Base-by-base conservation (phyloP, 2,888 invertebrate species). In the Galerucella pusilla region DNA sequence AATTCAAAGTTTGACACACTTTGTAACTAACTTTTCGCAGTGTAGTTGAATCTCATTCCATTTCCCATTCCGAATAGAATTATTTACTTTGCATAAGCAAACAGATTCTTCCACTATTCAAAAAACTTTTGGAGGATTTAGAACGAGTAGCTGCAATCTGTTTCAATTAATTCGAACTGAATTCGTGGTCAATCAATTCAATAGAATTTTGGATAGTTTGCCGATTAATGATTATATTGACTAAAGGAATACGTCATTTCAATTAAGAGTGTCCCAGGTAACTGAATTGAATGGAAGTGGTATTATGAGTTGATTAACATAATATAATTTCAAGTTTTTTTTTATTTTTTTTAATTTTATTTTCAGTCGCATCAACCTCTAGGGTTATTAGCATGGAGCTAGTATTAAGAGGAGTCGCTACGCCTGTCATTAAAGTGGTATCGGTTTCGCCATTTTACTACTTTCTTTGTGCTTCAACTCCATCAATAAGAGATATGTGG, bases 31-130 rank as follows among this genome's bases (percentile, higher is more conserved):
- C n/a, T 63, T 63, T 63, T 45, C 45, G 63, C 63, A 63, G 45
- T 45, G 35, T 63, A 63, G 16, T 42, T 42, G 7, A 63, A 63
- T 63, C 63, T 14, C 63, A 63, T 63, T 45, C 10, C n/a, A 63
- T 42, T 63, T 63, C 16, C 52, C 63, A 63, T 63, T 63, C 63
- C 16, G 42, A 14, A 42, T 35, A 45, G 4, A 63, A 42, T 45
- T 63, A 63, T 63, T 63, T 63, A 63, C 63, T 63, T 63, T n/a
- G n/a, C 16, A 63, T 35, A 35, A 45, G 63, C 63, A 63, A 63
- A 63, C 42, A 61, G 35, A 61, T 42, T 61, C 61, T 25, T 61
- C 35, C 9, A 61, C 35, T 12, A 61, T 61, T 14, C 61, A 61
- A 35, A 45, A 42, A 63, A 63, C 63, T 63, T 63, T 63, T 63